Percentiles rank a stretch among this genome's conserved stretches.
Conservation (phyloP, 1,140 invertebrate genomes). For the Bombus ignitus region DNA sequence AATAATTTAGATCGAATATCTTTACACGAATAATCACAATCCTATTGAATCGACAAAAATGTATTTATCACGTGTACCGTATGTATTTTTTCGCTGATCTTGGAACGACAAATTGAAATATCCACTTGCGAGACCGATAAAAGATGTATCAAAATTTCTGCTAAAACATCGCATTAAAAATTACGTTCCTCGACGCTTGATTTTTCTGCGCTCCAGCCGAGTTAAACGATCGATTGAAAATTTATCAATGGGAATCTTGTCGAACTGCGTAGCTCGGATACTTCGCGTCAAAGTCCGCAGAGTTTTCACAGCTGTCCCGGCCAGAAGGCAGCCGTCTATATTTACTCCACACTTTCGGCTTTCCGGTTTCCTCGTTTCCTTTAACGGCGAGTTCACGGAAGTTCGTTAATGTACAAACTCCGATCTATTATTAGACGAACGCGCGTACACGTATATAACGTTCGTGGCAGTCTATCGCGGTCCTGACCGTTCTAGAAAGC, state of each 20-base stretch:
- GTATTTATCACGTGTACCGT: no score
- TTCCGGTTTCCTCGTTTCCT: slow-evolving; percentile 66
- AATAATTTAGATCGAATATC: neutral
- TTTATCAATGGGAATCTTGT: neutral
- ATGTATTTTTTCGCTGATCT: no score
- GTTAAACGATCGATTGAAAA: neutral
- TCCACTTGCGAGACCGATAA: no score
- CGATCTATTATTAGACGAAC: slow-evolving; percentile 63
- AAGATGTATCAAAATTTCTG: no score
- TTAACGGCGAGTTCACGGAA: slow-evolving; percentile 68
- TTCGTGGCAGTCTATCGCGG: neutral
- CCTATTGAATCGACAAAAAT: no score
- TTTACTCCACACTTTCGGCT: slow-evolving; percentile 61
- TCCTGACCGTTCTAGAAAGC: neutral
- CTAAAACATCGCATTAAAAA: no score
- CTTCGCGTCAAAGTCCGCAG: slow-evolving; percentile 36
- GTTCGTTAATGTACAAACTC: slow-evolving; percentile 65
- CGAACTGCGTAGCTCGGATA: neutral
- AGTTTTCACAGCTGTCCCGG: slow-evolving; percentile 66
- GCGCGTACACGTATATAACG: neutral
- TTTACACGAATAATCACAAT: no score
- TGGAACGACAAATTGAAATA: no score
- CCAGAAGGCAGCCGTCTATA: slow-evolving; percentile 63
- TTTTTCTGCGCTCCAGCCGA: neutral
- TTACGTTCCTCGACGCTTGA: neutral